These are phyloP conservation scores for Gavia stellata DNA, from an alignment of 2,113 vertebrate species.

Conservation along the genomic window DNA sequence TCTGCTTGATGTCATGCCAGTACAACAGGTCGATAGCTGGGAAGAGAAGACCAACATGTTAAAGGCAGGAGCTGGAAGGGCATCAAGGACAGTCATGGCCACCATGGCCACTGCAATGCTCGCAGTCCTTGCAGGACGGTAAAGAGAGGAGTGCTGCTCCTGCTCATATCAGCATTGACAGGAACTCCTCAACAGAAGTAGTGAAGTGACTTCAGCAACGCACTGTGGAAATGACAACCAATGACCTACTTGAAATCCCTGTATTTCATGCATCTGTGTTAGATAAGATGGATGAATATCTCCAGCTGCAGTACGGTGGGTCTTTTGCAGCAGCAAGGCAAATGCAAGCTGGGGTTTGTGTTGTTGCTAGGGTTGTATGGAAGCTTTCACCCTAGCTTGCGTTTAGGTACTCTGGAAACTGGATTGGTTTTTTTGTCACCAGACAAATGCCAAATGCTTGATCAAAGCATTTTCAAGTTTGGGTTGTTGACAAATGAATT, in stretches of 20 bases:
- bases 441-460: not conserved
- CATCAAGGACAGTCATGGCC: accelerated
- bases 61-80: not conserved
- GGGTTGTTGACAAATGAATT: not conserved
- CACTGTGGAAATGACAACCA: accelerated
- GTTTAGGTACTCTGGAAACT: not conserved
- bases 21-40: constrained; percentile 94
- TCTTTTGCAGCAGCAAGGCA: not conserved
- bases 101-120: accelerated
- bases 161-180: not conserved
- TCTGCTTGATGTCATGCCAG: constrained; percentile 97
- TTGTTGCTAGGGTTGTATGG: not conserved
- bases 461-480: not conserved
- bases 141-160: not conserved
- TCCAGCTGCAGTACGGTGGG: not conserved
- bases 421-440: not conserved
- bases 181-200: not conserved
- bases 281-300: not conserved
- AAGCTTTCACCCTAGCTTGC: not conserved
- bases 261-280: not conserved
- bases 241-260: not conserved
- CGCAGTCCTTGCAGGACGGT: not conserved
- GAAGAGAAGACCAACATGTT: not conserved
- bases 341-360: not conserved
- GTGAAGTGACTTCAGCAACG: accelerated